Base-by-base conservation (phyloP, 2,113 vertebrate genomes). In the Tenebrosternarchus preto region DNA sequence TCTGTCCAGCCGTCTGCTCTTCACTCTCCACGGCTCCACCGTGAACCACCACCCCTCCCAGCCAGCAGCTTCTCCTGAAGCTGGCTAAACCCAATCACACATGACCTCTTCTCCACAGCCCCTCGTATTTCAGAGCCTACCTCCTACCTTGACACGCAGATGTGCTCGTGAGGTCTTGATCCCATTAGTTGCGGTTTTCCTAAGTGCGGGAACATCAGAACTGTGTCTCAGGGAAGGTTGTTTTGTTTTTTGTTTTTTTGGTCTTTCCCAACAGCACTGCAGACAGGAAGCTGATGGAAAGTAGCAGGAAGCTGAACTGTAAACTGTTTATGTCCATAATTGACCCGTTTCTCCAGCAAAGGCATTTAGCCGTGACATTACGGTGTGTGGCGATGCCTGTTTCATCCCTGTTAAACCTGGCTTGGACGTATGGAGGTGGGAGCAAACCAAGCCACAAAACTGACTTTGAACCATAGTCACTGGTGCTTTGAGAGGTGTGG, bases 141-240 rank as follows among this genome's bases (percentile, higher is more conserved):
- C 85, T 81, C 85, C 80, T 82, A 83, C 64, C 85, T 81, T 57
- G 68, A 76, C 67, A 66, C 27, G 64, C 78, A 57, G 80, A 82
- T 76, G 80, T 66, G 66, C 84, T 71, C 71, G 17, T 29, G 80
- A 31, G 43, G 31, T 70, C 64, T 70, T 87, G 86, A 92, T 91
- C 77, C 12, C 83, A 88, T 91, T 91, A 89, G 82, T 79, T 83
- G 89, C 50, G 88, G 87, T 90, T 90, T 78, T 89, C 55, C 82
- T 88, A 81, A 87, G 90, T 91, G 88, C 88, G 88, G 88, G 88
- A 92, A 92, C 86, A 88, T 89, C 83, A 80, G 75, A 86, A 74
- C 74, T 71, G 86, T 76, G 83, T 88, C 73, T 77, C 43, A 50
- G 43, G 12, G 8, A 50, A 15, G 5, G 1, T 46, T 46, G 1